These are phyloP conservation scores for Dascyllus trimaculatus DNA, from an alignment of 2,113 vertebrate genomes.

Conservation along the genomic window DNA sequence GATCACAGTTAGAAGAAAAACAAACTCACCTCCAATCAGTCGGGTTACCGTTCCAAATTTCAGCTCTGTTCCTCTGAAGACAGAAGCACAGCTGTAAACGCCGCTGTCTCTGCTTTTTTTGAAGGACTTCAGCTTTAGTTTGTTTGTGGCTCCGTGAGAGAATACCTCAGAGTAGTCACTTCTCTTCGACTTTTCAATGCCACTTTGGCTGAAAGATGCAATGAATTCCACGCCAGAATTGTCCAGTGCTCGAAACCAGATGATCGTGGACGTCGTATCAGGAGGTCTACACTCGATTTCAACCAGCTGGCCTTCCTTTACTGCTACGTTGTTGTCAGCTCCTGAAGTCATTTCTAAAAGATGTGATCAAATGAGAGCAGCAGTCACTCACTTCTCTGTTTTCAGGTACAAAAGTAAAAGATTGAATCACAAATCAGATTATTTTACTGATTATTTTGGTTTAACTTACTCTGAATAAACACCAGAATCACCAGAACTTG, in stretches of 20 bases:
- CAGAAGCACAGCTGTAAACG: constrained; percentile 64
- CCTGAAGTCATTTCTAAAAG: constrained; percentile 34
- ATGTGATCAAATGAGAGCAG: neutral
- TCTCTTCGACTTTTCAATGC: fast-evolving
- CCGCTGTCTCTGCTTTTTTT: constrained; percentile 41
- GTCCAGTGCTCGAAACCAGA: constrained; percentile 63
- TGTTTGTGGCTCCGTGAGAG: fast-evolving
- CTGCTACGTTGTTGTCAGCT: fast-evolving
- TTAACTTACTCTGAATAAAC: constrained; percentile 62
- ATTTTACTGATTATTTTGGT: neutral
- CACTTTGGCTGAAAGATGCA: neutral
- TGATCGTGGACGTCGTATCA: fast-evolving
- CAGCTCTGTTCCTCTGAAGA: constrained; percentile 19
- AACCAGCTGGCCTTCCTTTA: fast-evolving
- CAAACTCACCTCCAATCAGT: constrained; percentile 71
- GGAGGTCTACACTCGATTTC: fast-evolving
- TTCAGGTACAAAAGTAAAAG: neutral
- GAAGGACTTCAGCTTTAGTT: constrained; percentile 54
- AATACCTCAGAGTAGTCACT: fast-evolving
- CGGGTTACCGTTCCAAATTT: neutral
- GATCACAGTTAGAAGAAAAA: neutral
- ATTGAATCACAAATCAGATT: neutral
- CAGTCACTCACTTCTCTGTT: neutral
- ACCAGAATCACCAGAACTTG: constrained; percentile 56
- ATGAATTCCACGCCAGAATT: constrained; percentile 59